Conservation (phyloP, 2,888 invertebrate species). For the Stegana nigrithorax region DNA sequence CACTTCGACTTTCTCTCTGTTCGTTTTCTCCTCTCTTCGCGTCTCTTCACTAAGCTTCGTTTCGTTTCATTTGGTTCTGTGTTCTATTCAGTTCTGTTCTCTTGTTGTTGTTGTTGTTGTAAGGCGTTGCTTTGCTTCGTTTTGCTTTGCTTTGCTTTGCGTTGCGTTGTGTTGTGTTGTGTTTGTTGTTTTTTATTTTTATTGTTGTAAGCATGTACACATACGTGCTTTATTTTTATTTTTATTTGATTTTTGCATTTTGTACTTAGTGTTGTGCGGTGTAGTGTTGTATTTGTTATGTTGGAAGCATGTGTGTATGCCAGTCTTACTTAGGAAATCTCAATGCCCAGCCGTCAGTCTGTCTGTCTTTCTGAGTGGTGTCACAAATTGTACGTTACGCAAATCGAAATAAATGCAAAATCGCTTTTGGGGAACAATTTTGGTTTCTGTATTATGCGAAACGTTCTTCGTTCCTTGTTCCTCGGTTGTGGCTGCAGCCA, state of each 20-base stretch:
- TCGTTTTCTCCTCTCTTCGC: not conserved
- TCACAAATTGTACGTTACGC: not conserved
- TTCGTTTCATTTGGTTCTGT: not conserved
- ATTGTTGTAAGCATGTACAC: too few relatives aligned
- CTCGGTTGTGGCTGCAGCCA: not conserved
- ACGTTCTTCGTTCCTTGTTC: not conserved
- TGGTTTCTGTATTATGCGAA: not conserved
- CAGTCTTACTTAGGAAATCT: not conserved
- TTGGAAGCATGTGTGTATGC: not conserved
- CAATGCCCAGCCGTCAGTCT: not conserved
- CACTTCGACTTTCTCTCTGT: not conserved
- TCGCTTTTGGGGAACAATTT: not conserved
- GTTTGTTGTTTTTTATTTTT: too few relatives aligned
- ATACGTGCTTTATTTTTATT: constrained; percentile 8
- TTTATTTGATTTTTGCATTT: not conserved
- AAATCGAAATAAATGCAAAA: constrained; percentile 8
- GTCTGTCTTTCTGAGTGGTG: not conserved
- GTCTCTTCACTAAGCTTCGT: not conserved
- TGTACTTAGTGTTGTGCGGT: not conserved
- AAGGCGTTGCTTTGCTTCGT: too few relatives aligned
- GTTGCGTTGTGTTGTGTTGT: not conserved
- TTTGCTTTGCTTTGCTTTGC: not conserved
- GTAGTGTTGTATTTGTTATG: not conserved
- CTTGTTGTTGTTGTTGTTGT: too few relatives aligned
- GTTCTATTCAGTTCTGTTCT: too few relatives aligned